phyloP scores from a whole-genome alignment of 1,140 invertebrate genomes.

The Oryzaephilus surinamensis region DNA sequence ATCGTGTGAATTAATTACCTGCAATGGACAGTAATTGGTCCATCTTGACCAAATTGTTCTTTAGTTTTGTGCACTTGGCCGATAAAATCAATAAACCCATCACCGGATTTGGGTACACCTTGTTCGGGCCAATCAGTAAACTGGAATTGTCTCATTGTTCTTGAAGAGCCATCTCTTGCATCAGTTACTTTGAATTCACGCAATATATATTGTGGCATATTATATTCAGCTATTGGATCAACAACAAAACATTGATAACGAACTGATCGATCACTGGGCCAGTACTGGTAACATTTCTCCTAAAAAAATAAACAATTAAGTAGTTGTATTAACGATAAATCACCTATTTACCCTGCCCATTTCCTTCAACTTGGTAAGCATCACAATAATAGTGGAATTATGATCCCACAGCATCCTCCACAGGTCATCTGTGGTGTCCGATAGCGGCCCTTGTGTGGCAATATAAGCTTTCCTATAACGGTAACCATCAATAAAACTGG shows the following conservation, averaged over 20 bases:
- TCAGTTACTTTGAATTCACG: conserved; percentile 97
- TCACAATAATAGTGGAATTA: conserved; percentile 98
- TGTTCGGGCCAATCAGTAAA: conserved; percentile 99
- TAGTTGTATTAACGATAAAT: background rate
- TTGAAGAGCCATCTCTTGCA: conserved; percentile 85
- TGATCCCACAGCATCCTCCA: conserved; percentile 99
- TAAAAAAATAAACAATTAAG: conserved; percentile 34
- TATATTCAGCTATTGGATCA: conserved; percentile 98
- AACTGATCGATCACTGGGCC: conserved; percentile 94
- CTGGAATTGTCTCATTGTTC: conserved; percentile 97
- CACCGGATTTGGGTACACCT: conserved; percentile 93
- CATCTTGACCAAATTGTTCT: conserved; percentile 98
- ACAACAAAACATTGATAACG: conserved; percentile 96
- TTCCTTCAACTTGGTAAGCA: conserved; percentile 95
- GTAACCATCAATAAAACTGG: conserved; percentile 94
- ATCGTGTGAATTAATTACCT: conserved; percentile 48
- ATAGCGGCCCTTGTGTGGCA: conserved; percentile 93
- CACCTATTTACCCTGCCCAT: conserved; percentile 74
- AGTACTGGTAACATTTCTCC: conserved; percentile 98
- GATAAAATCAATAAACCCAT: conserved; percentile 97
- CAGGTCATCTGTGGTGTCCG: conserved; percentile 94
- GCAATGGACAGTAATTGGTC: conserved; percentile 98
- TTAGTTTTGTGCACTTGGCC: conserved; percentile 99
- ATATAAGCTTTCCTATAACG: conserved; percentile 88
- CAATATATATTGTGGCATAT: conserved; percentile 98